Percentiles rank a stretch among this genome's conserved stretches.
Evolutionary conservation across 1,140 invertebrate species (phyloP).

Genomic region (Lysiphlebus fabarum): DNA sequence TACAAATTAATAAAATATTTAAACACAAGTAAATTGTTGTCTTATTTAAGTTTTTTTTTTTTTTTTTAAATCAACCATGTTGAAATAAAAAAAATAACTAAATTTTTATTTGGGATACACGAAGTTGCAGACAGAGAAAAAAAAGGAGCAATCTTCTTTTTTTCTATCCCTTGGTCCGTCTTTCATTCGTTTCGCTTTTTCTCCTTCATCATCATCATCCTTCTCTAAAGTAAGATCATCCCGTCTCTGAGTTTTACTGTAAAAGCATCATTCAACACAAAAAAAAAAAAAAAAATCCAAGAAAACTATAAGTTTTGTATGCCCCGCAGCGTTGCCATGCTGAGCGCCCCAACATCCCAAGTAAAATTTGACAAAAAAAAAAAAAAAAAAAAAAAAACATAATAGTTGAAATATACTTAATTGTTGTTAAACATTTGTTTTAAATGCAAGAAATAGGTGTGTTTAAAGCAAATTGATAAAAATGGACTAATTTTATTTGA

Average conservation of each 20-base stretch:
- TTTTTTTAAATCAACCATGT: no score
- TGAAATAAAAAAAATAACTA: no score
- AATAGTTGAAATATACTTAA: no score
- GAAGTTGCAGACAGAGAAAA: constrained; percentile 3
- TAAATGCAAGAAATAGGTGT: no score
- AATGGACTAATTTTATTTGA: no score
- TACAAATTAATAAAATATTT: no score
- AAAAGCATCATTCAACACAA: constrained; percentile 11
- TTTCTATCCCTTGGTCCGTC: background rate
- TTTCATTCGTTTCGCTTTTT: constrained; percentile 17
- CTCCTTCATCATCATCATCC: constrained; percentile 2
- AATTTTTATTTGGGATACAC: no score
- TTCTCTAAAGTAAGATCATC: background rate
- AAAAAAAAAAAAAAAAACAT: no score
- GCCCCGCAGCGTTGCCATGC: constrained; percentile 45
- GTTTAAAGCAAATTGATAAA: no score
- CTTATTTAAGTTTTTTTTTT: no score
- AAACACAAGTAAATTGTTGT: no score
- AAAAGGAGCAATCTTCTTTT: constrained; percentile 19
- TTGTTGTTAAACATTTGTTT: no score
- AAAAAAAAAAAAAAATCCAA: constrained; percentile 17
- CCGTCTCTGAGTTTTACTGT: constrained; percentile 7
- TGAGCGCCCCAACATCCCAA: constrained; percentile 31
- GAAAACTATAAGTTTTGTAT: constrained; percentile 27
- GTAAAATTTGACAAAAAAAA: constrained; percentile 35